These are phyloP conservation scores for Alitta virens DNA, from an alignment of 2,888 invertebrate genomes.

Conservation along the genomic window DNA sequence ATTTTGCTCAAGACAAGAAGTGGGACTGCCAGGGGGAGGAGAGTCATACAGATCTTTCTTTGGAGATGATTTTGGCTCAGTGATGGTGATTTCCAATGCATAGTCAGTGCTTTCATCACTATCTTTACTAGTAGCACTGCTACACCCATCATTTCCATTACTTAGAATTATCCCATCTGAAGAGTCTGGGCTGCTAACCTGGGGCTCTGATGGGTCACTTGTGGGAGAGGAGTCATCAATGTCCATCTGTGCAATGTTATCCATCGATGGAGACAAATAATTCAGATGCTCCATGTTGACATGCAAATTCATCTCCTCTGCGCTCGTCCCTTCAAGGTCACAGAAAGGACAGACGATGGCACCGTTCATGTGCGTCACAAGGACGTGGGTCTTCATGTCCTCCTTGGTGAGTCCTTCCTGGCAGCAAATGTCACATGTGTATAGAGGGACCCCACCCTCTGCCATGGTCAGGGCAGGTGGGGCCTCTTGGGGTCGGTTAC, in stretches of 20 bases:
- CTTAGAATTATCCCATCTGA: too few relatives aligned
- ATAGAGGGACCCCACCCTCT: conserved; percentile 11
- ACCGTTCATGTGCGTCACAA: conserved; percentile 75
- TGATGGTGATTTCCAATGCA: conserved; percentile 15
- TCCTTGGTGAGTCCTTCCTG: conserved; percentile 67
- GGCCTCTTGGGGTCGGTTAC: neutral
- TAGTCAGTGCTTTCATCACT: neutral
- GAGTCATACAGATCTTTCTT: neutral
- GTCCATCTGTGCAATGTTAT: conserved; percentile 1
- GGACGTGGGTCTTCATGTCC: conserved; percentile 74
- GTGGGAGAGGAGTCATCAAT: neutral
- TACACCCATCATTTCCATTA: neutral
- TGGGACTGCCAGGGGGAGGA: neutral
- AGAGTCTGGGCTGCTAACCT: neutral
- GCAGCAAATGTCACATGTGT: conserved; percentile 78
- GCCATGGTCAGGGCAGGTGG: conserved; percentile 8
- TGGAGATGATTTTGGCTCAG: conserved; percentile 2
- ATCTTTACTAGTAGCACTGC: neutral
- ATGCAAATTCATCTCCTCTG: conserved; percentile 74
- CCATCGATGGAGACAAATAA: conserved; percentile 68
- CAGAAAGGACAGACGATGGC: conserved; percentile 81
- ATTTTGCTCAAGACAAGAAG: neutral
- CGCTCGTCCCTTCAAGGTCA: conserved; percentile 72
- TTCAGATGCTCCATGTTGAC: conserved; percentile 81
- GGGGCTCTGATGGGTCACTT: neutral